Conservation (phyloP, 1,140 invertebrate species). For the Sesamia nonagrioides region DNA sequence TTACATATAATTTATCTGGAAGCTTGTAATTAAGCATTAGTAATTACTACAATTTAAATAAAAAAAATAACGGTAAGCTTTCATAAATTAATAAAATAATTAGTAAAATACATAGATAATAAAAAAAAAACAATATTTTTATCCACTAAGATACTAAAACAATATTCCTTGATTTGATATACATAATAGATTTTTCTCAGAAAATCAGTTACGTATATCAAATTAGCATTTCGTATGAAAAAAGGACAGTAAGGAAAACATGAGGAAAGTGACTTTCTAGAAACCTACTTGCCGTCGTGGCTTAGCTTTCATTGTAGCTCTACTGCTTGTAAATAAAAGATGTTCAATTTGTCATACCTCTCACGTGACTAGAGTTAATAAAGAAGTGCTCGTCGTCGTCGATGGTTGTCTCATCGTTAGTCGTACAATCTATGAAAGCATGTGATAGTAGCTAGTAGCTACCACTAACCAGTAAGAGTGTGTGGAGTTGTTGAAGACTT, state of each 20-base stretch:
- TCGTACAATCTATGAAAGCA: neutral
- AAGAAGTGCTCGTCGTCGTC: neutral
- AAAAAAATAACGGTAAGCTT: too few relatives aligned
- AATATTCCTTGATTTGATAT: neutral
- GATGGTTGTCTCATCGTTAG: neutral
- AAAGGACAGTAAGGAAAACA: neutral
- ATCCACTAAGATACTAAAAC: too few relatives aligned
- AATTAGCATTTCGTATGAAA: neutral
- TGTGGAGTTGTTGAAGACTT: too few relatives aligned
- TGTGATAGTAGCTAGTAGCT: neutral
- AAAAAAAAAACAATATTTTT: too few relatives aligned
- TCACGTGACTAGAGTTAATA: neutral
- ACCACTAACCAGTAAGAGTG: too few relatives aligned
- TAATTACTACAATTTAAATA: too few relatives aligned
- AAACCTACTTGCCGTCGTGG: neutral
- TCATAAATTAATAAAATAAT: too few relatives aligned
- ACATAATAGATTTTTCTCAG: neutral
- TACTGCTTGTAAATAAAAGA: neutral
- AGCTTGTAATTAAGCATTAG: too few relatives aligned
- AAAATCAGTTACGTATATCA: neutral
- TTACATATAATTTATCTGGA: too few relatives aligned
- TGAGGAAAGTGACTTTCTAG: neutral
- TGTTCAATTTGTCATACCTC: slow-evolving; percentile 12
- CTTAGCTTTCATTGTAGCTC: neutral
- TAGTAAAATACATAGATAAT: too few relatives aligned